These are phyloP conservation scores for Drosophila saltans DNA, from an alignment of 1,140 invertebrate species.

Conservation along the genomic window DNA sequence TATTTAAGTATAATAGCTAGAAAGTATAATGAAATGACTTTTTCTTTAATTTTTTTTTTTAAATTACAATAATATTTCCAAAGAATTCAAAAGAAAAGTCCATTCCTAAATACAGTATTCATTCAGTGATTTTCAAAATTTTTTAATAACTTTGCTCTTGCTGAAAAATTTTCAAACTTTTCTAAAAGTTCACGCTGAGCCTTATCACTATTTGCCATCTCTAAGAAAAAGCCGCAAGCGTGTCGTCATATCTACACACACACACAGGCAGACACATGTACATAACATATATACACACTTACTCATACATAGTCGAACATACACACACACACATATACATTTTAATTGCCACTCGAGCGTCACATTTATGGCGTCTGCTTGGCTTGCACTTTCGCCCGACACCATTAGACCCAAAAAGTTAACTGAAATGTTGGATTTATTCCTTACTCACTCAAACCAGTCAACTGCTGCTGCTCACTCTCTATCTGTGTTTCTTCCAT, in stretches of 20 bases:
- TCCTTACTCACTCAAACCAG: constrained; percentile 1
- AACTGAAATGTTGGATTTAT: constrained; percentile 34
- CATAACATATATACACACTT: constrained; percentile 25
- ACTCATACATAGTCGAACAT: constrained; percentile 15
- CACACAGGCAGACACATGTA: neutral
- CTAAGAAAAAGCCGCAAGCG: neutral
- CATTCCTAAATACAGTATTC: no score
- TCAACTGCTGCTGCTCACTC: neutral
- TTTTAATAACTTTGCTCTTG: no score
- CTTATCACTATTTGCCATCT: neutral
- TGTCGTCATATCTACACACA: neutral
- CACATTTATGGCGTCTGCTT: constrained; percentile 67
- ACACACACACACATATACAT: constrained; percentile 38
- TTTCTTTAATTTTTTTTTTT: no score
- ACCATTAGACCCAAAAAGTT: constrained; percentile 63
- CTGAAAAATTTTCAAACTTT: neutral
- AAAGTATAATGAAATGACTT: no score
- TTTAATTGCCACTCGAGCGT: constrained; percentile 74
- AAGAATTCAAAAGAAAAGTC: no score
- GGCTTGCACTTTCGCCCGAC: constrained; percentile 66
- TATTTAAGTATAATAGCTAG: no score
- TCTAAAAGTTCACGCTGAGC: neutral
- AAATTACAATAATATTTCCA: no score
- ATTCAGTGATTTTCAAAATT: no score
- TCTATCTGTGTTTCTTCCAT: constrained; percentile 8